phyloP scores from a whole-genome alignment of 2,113 vertebrate genomes.

The Sapajus apella region DNA sequence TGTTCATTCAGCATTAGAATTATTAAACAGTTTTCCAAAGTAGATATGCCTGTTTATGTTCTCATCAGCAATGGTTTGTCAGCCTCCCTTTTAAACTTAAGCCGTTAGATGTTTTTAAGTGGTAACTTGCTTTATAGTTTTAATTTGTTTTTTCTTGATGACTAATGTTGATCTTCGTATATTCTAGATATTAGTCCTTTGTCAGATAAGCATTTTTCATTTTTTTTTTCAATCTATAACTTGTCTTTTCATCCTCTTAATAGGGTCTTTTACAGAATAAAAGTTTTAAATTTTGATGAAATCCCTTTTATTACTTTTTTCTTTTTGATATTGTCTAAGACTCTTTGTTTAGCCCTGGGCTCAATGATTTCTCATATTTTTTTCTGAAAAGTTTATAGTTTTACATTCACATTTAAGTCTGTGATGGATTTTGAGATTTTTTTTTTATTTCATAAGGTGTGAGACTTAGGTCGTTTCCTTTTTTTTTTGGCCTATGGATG shows the following conservation, averaged over 20 bases:
- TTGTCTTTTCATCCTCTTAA: neutral
- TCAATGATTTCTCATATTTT: neutral
- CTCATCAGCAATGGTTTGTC: neutral
- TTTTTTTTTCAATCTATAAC: neutral
- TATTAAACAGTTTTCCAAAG: neutral
- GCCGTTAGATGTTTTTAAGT: neutral
- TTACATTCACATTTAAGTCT: neutral
- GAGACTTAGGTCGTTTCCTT: neutral
- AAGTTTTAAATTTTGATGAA: constrained; percentile 26
- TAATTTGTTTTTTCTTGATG: neutral
- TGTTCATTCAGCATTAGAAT: neutral
- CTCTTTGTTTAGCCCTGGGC: neutral
- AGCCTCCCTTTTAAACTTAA: neutral
- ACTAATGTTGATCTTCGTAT: neutral
- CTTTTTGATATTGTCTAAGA: neutral
- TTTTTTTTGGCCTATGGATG: neutral
- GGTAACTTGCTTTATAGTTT: neutral
- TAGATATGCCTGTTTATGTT: neutral
- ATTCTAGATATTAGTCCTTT: neutral
- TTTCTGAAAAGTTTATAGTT: neutral
- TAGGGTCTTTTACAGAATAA: neutral
- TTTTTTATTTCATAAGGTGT: neutral
- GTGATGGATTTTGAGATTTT: neutral
- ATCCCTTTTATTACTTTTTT: neutral
- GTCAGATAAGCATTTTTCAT: neutral